These are phyloP conservation scores for Tetraneura akinire DNA, from an alignment of 1,140 invertebrate genomes.

Conservation along the genomic window DNA sequence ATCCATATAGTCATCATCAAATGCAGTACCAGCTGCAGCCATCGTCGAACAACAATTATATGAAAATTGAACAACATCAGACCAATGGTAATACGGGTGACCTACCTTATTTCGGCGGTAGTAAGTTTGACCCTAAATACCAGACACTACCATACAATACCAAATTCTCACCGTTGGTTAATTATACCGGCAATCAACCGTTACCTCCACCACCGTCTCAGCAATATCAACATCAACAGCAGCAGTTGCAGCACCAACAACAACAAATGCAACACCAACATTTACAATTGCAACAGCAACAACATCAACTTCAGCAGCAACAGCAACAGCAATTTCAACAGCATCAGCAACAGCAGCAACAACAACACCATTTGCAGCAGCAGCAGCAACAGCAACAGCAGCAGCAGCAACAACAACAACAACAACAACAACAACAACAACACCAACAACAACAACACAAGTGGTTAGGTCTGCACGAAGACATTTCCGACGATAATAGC, in stretches of 20 bases:
- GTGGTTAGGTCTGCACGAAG: conserved; percentile 53
- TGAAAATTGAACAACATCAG: conserved; percentile 40
- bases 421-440: too few relatives aligned
- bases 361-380: too few relatives aligned
- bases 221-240: conserved; percentile 55
- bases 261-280: conserved; percentile 40
- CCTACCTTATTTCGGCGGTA: conserved; percentile 62
- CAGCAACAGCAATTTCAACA: not conserved
- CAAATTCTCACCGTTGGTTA: conserved; percentile 53
- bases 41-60: conserved; percentile 46
- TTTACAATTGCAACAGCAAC: not conserved
- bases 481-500: conserved; percentile 12
- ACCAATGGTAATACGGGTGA: conserved; percentile 53
- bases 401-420: too few relatives aligned
- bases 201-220: conserved; percentile 56
- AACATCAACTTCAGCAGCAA: not conserved
- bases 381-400: too few relatives aligned
- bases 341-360: too few relatives aligned
- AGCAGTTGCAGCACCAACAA: conserved; percentile 55
- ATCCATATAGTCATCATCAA: conserved; percentile 54
- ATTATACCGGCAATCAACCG: conserved; percentile 12
- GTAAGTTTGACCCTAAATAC: conserved; percentile 89
- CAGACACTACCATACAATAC: conserved; percentile 85
- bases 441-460: conserved; percentile 48
- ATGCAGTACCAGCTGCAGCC: conserved; percentile 51